Percentiles rank a stretch among this genome's conserved stretches.
Evolutionary conservation across 2,113 vertebrate genomes (phyloP).

Genomic region (Pitta sordida): DNA sequence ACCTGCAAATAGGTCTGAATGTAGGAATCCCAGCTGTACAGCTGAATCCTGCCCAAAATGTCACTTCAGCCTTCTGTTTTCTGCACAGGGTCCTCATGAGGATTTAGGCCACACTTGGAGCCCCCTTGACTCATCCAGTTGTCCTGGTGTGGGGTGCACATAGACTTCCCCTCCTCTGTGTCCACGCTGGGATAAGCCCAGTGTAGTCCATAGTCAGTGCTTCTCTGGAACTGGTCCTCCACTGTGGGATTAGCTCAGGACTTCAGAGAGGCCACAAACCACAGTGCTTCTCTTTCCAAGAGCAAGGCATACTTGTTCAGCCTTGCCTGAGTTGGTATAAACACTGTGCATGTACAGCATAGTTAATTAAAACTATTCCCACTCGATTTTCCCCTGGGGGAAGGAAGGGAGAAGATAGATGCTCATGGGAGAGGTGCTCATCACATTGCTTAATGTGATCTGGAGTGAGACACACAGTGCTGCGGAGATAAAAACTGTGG

Average conservation of each 20-base stretch:
- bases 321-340: conserved; percentile 21
- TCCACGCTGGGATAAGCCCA: neutral
- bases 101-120: neutral
- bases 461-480: neutral
- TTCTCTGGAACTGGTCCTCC: neutral
- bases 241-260: neutral
- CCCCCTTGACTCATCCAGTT: neutral
- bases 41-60: neutral
- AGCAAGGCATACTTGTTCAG: conserved; percentile 30
- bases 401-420: conserved; percentile 32
- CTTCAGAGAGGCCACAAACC: conserved; percentile 43
- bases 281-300: neutral
- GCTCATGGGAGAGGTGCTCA: conserved; percentile 11
- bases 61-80: neutral
- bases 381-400: neutral
- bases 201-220: neutral
- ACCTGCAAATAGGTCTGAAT: neutral
- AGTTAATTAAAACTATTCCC: conserved; percentile 63
- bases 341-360: neutral
- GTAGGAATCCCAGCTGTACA: neutral
- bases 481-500: neutral
- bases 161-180: neutral
- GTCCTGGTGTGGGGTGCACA: accelerated
- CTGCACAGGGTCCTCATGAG: accelerated
- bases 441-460: neutral